Evolutionary conservation across 2,113 vertebrate species (phyloP).

Genomic region (Phasianus colchicus): DNA sequence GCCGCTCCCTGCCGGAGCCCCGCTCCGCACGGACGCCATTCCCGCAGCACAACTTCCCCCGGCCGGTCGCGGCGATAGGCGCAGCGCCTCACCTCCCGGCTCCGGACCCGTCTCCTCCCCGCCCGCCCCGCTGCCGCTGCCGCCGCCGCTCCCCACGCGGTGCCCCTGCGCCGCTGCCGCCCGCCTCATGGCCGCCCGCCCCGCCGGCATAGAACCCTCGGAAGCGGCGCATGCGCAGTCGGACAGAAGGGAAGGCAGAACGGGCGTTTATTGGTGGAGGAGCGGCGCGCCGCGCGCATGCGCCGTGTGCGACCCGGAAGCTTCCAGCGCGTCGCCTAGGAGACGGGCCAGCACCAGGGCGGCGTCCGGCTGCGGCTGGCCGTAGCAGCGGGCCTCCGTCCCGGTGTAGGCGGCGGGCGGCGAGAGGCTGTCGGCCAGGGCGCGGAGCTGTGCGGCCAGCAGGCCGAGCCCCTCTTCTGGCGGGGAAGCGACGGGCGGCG

Average conservation of each 20-base stretch:
- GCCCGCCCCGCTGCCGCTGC: too few species aligned
- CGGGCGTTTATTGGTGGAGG: not conserved
- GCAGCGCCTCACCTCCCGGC: too few species aligned
- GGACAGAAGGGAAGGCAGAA: accelerated
- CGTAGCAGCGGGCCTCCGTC: not conserved
- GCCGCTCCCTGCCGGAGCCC: too few species aligned
- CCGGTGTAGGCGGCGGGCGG: not conserved
- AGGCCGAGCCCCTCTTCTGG: constrained; percentile 78
- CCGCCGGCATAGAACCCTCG: too few species aligned
- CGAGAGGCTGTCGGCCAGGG: constrained; percentile 79
- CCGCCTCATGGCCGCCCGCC: not conserved
- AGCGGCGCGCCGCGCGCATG: not conserved
- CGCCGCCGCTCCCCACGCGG: too few species aligned
- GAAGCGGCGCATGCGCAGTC: not conserved
- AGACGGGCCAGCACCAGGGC: not conserved
- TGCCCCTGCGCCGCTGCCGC: too few species aligned
- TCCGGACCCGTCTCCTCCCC: too few species aligned
- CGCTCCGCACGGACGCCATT: too few species aligned
- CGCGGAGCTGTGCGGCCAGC: constrained; percentile 82
- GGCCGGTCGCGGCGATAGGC: too few species aligned
- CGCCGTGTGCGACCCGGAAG: accelerated
- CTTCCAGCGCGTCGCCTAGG: not conserved
- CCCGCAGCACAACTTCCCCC: too few species aligned
- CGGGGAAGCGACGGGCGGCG: not conserved
- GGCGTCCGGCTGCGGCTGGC: constrained; percentile 17